A percentile compares a stretch with the other conserved stretches of the same genome.
Evolutionary conservation across 2,888 invertebrate species (phyloP).

Genomic region (Anorthoa munda): DNA sequence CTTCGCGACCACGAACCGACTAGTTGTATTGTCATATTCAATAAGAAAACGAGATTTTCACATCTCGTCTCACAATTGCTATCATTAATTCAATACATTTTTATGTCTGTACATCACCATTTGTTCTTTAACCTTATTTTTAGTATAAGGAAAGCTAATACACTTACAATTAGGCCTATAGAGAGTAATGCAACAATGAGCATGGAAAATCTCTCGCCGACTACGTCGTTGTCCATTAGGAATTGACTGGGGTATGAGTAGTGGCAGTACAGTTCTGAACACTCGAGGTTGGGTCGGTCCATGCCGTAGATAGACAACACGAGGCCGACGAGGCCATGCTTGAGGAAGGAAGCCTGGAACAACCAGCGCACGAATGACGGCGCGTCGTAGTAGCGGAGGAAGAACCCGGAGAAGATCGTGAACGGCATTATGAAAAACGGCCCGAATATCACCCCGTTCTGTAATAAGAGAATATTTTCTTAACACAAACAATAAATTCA

Average conservation of each 20-base stretch:
- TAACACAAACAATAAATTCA: neutral
- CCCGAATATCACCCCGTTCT: constrained; percentile 97
- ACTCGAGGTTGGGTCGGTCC: constrained; percentile 93
- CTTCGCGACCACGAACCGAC: constrained; percentile 32
- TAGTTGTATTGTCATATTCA: constrained; percentile 54
- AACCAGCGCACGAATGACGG: constrained; percentile 95
- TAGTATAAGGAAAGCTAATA: constrained; percentile 93
- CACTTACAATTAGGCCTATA: constrained; percentile 92
- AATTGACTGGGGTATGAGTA: constrained; percentile 93
- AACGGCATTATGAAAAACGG: constrained; percentile 97
- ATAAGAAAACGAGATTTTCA: constrained; percentile 26
- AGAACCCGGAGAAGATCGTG: constrained; percentile 97
- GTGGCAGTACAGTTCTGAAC: constrained; percentile 94
- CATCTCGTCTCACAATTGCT: constrained; percentile 23
- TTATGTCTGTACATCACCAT: constrained; percentile 75
- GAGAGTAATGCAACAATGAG: constrained; percentile 92
- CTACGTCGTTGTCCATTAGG: constrained; percentile 94
- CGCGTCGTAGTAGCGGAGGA: constrained; percentile 95
- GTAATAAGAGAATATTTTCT: constrained; percentile 74
- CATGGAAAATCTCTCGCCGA: constrained; percentile 92
- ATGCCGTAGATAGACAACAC: constrained; percentile 96
- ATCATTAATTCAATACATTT: constrained; percentile 30
- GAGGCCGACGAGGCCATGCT: constrained; percentile 96
- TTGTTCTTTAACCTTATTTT: constrained; percentile 91
- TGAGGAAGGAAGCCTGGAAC: constrained; percentile 96